A percentile compares a stretch with the other conserved stretches of the same genome.
Conservation (phyloP, 2,113 vertebrate species). For the Albula glossodonta region DNA sequence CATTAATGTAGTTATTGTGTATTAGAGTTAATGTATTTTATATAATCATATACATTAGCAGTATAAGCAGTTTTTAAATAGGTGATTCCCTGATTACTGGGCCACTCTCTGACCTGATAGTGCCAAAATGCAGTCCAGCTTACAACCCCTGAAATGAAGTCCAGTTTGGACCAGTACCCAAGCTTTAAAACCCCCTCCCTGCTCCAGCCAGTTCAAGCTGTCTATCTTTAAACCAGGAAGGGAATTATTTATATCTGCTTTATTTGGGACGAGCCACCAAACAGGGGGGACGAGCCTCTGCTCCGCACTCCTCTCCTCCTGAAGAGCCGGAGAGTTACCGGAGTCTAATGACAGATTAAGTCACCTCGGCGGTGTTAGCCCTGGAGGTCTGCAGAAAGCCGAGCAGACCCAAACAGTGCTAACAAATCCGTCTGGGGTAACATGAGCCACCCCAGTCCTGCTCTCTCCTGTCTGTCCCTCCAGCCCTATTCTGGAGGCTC, state of each 20-base stretch:
- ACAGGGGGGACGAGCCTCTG: background rate
- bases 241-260: background rate
- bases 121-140: background rate
- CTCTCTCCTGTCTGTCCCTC: conserved; percentile 32
- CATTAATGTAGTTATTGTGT: too few species aligned
- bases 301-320: background rate
- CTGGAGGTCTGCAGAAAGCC: conserved; percentile 66
- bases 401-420: conserved; percentile 68
- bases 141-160: background rate
- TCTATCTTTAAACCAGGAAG: background rate
- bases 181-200: too few species aligned
- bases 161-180: background rate
- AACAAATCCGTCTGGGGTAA: conserved; percentile 80
- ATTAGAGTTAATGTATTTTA: too few species aligned
- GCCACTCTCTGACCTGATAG: background rate
- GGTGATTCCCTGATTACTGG: too few species aligned
- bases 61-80: too few species aligned
- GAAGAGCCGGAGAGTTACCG: conserved; percentile 64
- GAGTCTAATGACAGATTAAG: conserved; percentile 81
- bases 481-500: conserved; percentile 69
- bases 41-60: too few species aligned
- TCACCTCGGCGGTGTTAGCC: conserved; percentile 70
- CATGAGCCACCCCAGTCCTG: conserved; percentile 69
- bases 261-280: background rate
- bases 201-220: background rate